phyloP scores from a whole-genome alignment of 2,797 vertebrate genomes.

The Enteromius trimaculatus region DNA sequence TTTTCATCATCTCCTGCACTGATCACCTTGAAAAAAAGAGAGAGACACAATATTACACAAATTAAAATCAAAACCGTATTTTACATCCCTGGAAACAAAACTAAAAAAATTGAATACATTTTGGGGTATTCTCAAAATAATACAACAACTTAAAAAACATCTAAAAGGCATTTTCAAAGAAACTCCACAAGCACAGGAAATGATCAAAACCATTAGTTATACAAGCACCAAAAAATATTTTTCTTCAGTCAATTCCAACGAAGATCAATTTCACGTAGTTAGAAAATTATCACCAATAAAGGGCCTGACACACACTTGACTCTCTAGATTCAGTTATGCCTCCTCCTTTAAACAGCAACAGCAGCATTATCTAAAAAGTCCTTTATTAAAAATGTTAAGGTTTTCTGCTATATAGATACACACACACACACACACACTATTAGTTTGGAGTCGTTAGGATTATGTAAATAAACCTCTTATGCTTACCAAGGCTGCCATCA shows the following conservation, averaged over 20 bases:
- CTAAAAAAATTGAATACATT: too few species aligned
- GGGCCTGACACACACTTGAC: slow-evolving; percentile 4
- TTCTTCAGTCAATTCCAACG: not conserved
- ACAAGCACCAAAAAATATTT: not conserved
- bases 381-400: not conserved
- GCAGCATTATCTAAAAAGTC: not conserved
- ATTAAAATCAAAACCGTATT: not conserved
- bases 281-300: not conserved
- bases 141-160: not conserved
- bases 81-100: not conserved
- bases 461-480: not conserved
- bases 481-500: not conserved
- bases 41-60: slow-evolving; percentile 51
- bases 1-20: slow-evolving; percentile 81
- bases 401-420: not conserved
- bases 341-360: not conserved
- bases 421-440: not conserved
- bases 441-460: not conserved
- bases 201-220: not conserved
- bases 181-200: not conserved
- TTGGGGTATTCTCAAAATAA: not conserved
- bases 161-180: not conserved
- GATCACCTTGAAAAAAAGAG: slow-evolving; percentile 63
- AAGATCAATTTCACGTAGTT: not conserved
- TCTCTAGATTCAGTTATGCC: not conserved